Evolutionary conservation across 2,888 invertebrate genomes (phyloP), one percentile per base, ranked within the genome.

Genomic region (Plebejus melissa): DNA sequence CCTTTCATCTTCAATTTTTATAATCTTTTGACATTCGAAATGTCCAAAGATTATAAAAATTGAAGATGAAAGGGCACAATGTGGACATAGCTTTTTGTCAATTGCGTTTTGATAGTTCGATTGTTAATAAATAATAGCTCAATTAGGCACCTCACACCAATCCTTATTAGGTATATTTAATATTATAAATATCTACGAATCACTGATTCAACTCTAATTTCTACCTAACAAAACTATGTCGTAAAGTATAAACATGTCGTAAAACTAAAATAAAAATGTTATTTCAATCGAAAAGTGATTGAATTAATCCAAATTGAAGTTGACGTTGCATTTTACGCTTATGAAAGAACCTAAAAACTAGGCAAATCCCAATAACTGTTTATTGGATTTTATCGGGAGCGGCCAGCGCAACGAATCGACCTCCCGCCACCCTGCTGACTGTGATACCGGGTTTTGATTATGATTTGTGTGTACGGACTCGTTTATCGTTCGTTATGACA

Each of bases 351-450:
- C 78, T 79, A 79, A 82, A 81, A 80, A 80, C 80, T 81, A 80
- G 79, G 75, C 80, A 80, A 82, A 74, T 41, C 41, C 36, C 16
- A 32, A 32, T 41, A 46, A 82, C 83, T 82, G 85, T 87, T 90
- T 91, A 91, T 91, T 90, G 91, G 87, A 91, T 90, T 92, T 90
- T 87, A 90, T 86, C 87, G 90, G 90, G 90, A 90, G 90, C 86
- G 82, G 87, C 87, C 84, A 83, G 82, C 82, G 80, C 79, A 80
- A 81, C 85, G 83, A 84, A 85, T 86, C 86, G 85, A 86, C 83
- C 86, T 82, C 78, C 84, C 81, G 82, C 87, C 86, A 81, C 82
- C 87, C 86, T 85, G 87, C 89, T 88, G 88, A 88, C 86, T 85
- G 83, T 85, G 86, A 88, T 89, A 89, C 89, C 86, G 88, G 86